A percentile compares a stretch with the other conserved stretches of the same genome.
Evolutionary conservation across 2,113 vertebrate genomes (phyloP).

Genomic region (Hypocryptadius cinnamomeus): DNA sequence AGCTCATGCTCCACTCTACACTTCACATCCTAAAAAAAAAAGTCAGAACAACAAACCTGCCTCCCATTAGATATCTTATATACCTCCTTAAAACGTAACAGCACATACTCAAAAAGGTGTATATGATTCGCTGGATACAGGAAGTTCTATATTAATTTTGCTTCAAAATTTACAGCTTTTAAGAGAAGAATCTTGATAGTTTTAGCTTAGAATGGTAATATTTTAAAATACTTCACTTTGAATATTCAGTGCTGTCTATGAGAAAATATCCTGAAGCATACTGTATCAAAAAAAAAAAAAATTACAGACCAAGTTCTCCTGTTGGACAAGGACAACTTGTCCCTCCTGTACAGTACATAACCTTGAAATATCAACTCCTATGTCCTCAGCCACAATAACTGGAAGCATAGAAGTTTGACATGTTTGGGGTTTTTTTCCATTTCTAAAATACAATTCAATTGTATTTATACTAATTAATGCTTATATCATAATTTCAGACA

Average conservation of each 20-base stretch:
- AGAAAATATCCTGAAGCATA: neutral
- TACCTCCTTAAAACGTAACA: neutral
- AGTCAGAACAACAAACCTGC: neutral
- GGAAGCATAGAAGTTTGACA: neutral
- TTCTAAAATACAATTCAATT: neutral
- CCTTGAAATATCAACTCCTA: neutral
- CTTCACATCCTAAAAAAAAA: neutral
- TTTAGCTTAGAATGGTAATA: neutral
- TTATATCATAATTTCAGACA: neutral
- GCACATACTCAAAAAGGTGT: neutral
- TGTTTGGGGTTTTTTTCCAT: neutral
- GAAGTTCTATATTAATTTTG: neutral
- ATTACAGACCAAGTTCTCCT: neutral
- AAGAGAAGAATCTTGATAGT: neutral
- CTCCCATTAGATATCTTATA: neutral
- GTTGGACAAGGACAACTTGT: neutral
- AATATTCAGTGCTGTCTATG: neutral
- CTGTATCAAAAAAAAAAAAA: neutral
- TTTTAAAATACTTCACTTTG: neutral
- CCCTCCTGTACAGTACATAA: neutral
- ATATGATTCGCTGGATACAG: neutral
- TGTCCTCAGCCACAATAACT: neutral
- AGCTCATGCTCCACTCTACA: neutral
- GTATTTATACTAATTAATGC: neutral
- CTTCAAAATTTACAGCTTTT: neutral